Evolutionary conservation across 2,888 invertebrate genomes (phyloP).

Genomic region (Nudaria mundana): DNA sequence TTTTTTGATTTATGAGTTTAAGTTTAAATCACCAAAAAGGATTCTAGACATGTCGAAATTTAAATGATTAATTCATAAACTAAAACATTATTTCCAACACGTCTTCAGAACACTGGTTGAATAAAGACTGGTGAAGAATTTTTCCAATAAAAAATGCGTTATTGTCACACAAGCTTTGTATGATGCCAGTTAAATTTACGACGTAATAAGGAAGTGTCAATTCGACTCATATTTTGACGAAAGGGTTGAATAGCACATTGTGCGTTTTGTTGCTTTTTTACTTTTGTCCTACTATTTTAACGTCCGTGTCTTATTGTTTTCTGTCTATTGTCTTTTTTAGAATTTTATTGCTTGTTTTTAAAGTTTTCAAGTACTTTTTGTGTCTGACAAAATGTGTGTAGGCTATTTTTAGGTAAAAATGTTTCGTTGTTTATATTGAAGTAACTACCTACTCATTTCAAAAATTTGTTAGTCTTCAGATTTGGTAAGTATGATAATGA

Average conservation of each 20-base stretch:
- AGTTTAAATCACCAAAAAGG: no score
- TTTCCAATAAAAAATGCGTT: conserved; percentile 41
- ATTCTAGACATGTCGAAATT: conserved; percentile 1
- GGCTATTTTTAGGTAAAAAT: no score
- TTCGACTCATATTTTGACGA: conserved; percentile 71
- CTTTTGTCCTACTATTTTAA: conserved; percentile 57
- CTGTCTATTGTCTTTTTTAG: conserved; percentile 59
- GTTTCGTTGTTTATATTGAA: no score
- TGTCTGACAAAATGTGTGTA: conserved; percentile 31
- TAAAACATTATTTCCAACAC: conserved; percentile 30
- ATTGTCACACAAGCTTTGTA: conserved; percentile 48
- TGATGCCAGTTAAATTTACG: conserved; percentile 68
- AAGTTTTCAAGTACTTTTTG: conserved; percentile 64
- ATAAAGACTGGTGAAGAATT: conserved; percentile 31
- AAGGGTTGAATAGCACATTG: conserved; percentile 76
- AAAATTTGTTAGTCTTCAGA: no score
- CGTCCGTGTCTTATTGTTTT: conserved; percentile 61
- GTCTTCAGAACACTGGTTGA: conserved; percentile 27
- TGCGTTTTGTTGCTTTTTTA: conserved; percentile 63
- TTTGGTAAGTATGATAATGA: no score
- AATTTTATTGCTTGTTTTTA: conserved; percentile 66
- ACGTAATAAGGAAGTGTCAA: conserved; percentile 76
- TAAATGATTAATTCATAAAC: conserved; percentile 20
- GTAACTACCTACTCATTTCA: no score
- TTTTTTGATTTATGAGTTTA: no score